Conservation (phyloP, 2,797 vertebrate species). For the Gymnocypris eckloni region DNA sequence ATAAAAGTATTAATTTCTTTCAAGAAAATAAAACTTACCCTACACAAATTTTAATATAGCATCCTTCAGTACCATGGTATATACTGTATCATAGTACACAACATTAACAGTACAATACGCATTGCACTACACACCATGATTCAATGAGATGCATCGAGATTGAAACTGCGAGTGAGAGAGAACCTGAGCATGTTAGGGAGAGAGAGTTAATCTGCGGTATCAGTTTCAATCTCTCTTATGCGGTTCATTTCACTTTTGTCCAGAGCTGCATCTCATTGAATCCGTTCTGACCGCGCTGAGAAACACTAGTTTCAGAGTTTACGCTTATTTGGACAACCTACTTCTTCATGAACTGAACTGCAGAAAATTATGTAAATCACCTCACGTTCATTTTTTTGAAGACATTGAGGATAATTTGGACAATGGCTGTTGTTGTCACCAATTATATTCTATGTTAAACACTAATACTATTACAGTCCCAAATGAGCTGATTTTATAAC, state of each 20-base stretch:
- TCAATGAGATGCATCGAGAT: constrained; percentile 3
- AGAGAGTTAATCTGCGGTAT: constrained; percentile 1
- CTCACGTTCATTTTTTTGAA: background rate
- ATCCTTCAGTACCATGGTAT: background rate
- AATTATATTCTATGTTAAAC: constrained; percentile 2
- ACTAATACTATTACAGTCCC: background rate
- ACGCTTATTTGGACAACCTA: background rate
- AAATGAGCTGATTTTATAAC: constrained; percentile 9
- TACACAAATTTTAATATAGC: background rate
- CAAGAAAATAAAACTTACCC: background rate
- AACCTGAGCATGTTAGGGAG: background rate
- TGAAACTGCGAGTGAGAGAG: background rate
- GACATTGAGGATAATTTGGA: background rate
- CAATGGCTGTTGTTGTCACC: constrained; percentile 1
- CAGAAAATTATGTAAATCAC: background rate
- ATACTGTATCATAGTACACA: background rate
- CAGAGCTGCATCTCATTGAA: constrained; percentile 3
- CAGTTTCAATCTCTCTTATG: background rate
- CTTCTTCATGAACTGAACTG: background rate
- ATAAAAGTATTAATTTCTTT: background rate
- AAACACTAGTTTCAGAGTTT: background rate
- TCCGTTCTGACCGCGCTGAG: background rate
- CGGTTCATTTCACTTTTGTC: constrained; percentile 12
- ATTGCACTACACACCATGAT: background rate
- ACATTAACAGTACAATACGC: background rate